These are phyloP conservation scores for Marcusenius ussheri DNA, from an alignment of 2,113 vertebrate species.

Conservation along the genomic window DNA sequence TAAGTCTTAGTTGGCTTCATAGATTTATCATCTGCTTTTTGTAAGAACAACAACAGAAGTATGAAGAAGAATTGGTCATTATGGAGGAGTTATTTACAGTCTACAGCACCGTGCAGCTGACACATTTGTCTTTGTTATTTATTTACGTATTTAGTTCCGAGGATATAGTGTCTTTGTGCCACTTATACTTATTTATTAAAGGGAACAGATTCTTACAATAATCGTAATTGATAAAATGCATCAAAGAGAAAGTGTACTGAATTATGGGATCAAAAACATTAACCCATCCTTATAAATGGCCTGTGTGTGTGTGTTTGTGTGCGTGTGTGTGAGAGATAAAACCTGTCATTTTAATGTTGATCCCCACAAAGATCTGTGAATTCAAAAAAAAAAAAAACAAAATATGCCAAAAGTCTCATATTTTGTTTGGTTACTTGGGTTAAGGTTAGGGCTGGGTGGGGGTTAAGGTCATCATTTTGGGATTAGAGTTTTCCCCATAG, in stretches of 20 bases:
- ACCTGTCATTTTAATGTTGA: too few species aligned
- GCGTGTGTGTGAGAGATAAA: too few species aligned
- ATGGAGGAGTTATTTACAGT: slow-evolving; percentile 1
- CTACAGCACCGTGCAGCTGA: background rate
- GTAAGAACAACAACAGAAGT: background rate
- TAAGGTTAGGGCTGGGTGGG: too few species aligned
- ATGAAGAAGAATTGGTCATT: slow-evolving; percentile 11
- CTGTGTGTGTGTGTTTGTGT: background rate
- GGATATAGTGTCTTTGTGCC: background rate
- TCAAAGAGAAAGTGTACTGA: slow-evolving; percentile 13
- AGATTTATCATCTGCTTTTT: slow-evolving; percentile 3
- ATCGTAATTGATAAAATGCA: slow-evolving; percentile 21
- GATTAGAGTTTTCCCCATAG: too few species aligned
- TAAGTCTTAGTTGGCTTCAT: background rate
- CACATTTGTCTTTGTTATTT: slow-evolving; percentile 8
- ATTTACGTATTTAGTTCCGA: background rate
- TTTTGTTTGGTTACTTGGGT: too few species aligned
- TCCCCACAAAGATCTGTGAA: too few species aligned
- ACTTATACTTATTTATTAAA: slow-evolving; percentile 6
- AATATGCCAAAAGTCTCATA: too few species aligned
- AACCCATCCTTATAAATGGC: background rate
- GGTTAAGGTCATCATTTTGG: too few species aligned
- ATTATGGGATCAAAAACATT: background rate
- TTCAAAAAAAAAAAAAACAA: too few species aligned
- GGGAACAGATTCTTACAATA: slow-evolving; percentile 28